Base-by-base conservation (phyloP, 2,113 vertebrate genomes). In the Rhizomys pruinosus region DNA sequence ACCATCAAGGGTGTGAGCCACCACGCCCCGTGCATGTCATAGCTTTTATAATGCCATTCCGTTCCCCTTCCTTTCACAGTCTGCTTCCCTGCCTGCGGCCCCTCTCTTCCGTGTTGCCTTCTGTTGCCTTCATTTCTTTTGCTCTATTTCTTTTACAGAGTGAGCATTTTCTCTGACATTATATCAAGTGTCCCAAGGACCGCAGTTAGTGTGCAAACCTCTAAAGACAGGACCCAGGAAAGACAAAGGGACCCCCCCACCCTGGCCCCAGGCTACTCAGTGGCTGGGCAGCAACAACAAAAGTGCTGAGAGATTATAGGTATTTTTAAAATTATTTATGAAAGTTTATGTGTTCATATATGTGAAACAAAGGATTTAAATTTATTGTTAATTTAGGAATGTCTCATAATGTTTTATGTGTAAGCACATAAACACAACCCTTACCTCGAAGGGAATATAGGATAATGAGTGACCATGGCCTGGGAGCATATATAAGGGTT, bases 311-410 rank as follows among this genome's bases (percentile, higher is more conserved):
- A 72, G 9, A 89, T 7, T 29, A 8, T n/a, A 69, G 55, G 66
- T 59, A 37, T 25, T 39, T 42, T 81, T 23, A 39, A 91, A 93
- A 52, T 78, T 10, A 82, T 63, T 80, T 81, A 74, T 23, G 29
- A 25, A 93, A 91, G 42, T 84, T 57, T 87, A 78, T 74, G 74
- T 81, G 81, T 61, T 89, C 71, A 74, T 61, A 10, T 82, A 72
- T 81, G 11, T 72, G n/a, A n/a, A 85, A 85, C 5, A 59, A 52
- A 82, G 68, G 29, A 71, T 78, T 86, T 87, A 79, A 7, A 87
- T 82, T 74, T 79, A 77, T 74, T 23, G 10, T 81, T 90, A 89
- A 82, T 82, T 90, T 85, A 71, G 27, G n/a, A 44, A 52, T 39
- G 11, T 59, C 47, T 91, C 25, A 78, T 20, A 61, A 15, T 59